Evolutionary conservation across 2,888 invertebrate species (phyloP), one percentile per base, ranked within the genome.

Genomic region (Hyppa rectilinea): DNA sequence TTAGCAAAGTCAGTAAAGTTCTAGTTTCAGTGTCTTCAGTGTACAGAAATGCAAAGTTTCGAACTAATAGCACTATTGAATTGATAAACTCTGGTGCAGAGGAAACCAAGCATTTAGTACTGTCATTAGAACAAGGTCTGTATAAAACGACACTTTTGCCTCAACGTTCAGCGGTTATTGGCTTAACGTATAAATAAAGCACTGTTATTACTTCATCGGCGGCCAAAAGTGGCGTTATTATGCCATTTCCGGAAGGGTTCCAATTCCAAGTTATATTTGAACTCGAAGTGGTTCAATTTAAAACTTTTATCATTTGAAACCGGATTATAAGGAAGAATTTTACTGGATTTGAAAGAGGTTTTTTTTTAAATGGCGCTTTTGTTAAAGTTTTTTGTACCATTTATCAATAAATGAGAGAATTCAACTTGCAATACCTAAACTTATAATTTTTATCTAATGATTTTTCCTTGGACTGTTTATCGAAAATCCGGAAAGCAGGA

Each of bases 191-290:
- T 49, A 66, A 64, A 64, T 77, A 77, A 74, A 77, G 53, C n/a
- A 49, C 36, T 49, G 50, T 74, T 79, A 79, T 68, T 60, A 68
- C 68, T 61, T 79, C 59, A 79, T 64, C 56, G 74, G 74, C 79
- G 50, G 68, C 49, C 58, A 63, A 74, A 77, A 64, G 43, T 55
- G 56, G 47, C 60, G 68, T 79, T 79, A 78, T 78, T 63, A 73
- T 74, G 50, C 53, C 75, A 69, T 74, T 78, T 56, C 75, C 63
- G 69, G 60, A 78, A 75, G 80, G 80, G 80, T 77, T 71, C 75
- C 70, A 61, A 50, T 72, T 62, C 52, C 61, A 77, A 73, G 43
- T 73, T 66, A 60, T 79, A 29, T 74, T 78, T 63, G 69, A 74
- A 61, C 56, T 75, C 47, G 4, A 80, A 78, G 45, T 74, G 68